Conservation (phyloP, 2,888 invertebrate species). For the Chloromyia formosa region DNA sequence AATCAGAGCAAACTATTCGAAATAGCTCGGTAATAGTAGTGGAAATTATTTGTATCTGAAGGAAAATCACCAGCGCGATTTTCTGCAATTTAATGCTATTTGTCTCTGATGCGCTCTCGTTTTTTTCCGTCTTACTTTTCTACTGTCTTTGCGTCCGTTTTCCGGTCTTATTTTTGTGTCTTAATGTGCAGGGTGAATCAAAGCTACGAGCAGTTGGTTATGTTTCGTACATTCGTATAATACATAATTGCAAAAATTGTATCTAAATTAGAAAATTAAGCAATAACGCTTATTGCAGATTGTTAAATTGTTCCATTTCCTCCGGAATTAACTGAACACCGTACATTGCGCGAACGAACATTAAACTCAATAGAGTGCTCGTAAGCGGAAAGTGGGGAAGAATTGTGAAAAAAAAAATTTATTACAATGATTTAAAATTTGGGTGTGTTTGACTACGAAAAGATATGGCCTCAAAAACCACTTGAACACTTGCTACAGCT, state of each 20-base stretch:
- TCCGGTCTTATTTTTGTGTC: background rate
- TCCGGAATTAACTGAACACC: constrained; percentile 1
- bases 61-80: background rate
- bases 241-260: too few relatives aligned
- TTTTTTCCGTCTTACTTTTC: background rate
- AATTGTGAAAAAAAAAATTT: too few relatives aligned
- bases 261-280: background rate
- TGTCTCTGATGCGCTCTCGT: constrained; percentile 4
- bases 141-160: too few relatives aligned
- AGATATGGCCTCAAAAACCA: too few relatives aligned
- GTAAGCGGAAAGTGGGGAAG: too few relatives aligned
- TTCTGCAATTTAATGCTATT: constrained; percentile 20
- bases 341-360: too few relatives aligned
- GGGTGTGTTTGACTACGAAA: too few relatives aligned
- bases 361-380: too few relatives aligned
- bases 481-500: too few relatives aligned
- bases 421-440: too few relatives aligned
- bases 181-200: background rate
- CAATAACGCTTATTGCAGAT: background rate
- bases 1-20: constrained; percentile 40
- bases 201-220: background rate
- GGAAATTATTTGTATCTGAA: too few relatives aligned
- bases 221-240: background rate
- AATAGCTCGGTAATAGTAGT: constrained; percentile 34
- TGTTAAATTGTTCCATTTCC: background rate